A percentile compares a stretch with the other conserved stretches of the same genome.
Conservation (phyloP, 2,888 invertebrate genomes). For the Oithona nana region DNA sequence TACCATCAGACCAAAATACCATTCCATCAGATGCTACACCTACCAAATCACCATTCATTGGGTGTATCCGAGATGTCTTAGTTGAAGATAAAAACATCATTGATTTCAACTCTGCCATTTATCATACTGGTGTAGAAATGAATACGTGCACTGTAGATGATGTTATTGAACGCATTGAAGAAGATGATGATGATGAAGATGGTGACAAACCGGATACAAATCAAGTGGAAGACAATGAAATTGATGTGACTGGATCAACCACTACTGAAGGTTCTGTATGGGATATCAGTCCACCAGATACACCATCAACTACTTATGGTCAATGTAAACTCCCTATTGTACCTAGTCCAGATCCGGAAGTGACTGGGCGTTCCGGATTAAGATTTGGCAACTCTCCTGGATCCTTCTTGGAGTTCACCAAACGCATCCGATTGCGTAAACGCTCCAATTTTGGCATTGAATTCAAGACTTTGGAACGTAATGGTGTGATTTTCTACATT, state of each 20-base stretch:
- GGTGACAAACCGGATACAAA: neutral
- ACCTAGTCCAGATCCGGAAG: slow-evolving; percentile 34
- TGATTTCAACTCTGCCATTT: slow-evolving; percentile 51
- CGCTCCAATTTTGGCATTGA: slow-evolving; percentile 54
- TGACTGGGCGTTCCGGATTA: slow-evolving; percentile 29
- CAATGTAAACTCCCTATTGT: slow-evolving; percentile 36
- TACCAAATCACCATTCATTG: slow-evolving; percentile 43
- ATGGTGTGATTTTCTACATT: slow-evolving; percentile 64
- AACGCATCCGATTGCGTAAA: slow-evolving; percentile 40
- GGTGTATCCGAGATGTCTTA: slow-evolving; percentile 83
- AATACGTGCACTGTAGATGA: slow-evolving; percentile 22
- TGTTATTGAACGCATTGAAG: neutral
- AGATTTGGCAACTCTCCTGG: slow-evolving; percentile 32
- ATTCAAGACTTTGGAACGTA: slow-evolving; percentile 51
- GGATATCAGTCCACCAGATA: neutral
- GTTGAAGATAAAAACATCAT: slow-evolving; percentile 53
- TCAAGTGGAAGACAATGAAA: neutral
- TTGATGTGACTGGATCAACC: neutral
- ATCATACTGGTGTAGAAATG: slow-evolving; percentile 25
- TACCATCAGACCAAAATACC: slow-evolving; percentile 35
- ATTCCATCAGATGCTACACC: slow-evolving; percentile 33
- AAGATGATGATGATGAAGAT: neutral
- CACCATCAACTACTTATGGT: slow-evolving; percentile 24
- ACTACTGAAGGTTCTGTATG: neutral
- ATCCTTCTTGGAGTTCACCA: slow-evolving; percentile 51